Evolutionary conservation across 1,140 invertebrate genomes (phyloP), one percentile per base, ranked within the genome.

Genomic region (Nilaparvata lugens): DNA sequence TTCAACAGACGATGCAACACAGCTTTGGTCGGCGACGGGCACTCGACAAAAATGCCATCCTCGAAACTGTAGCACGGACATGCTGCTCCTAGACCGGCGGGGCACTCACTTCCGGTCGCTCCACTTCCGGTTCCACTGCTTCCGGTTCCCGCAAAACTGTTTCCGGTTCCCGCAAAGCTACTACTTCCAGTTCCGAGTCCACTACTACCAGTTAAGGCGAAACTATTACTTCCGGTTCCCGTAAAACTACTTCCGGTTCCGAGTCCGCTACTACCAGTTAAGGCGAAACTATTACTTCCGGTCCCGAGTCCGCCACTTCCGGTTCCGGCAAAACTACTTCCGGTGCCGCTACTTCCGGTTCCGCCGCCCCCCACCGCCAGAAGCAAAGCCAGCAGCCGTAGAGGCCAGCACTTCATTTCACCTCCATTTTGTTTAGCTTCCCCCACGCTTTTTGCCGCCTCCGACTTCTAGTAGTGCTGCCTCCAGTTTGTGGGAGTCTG

Each of bases 41-140:
- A 95, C 74, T 95, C 91, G 64, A 95, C 77, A 75, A 91, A 92
- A 54, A 94, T 79, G 25, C 89, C 91, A 76, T 93, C 89, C 72
- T 93, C 89, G 71, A 93, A 90, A 74, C 89, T 88, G 77, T 93
- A 93, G 74, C 92, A 95, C 0, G 89, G 87, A 75, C 92, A 95
- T 65, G 83, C 83, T 14, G 86, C n/a, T 3, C 14, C 23, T 19
- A 16, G 9, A 2, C 24, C 23, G 2, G 19, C 2, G 1, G 19
- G 19, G 7, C 52, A 24, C 16, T 53, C 52, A 6, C 45, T 51
- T 24, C 9, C 9, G n/a, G n/a, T n/a, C n/a, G n/a, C n/a, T n/a
- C n/a, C n/a, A n/a, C n/a, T n/a, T n/a, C n/a, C n/a, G n/a, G n/a
- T n/a, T n/a, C n/a, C n/a, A n/a, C n/a, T n/a, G n/a, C n/a, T n/a